Evolutionary conservation across 2,113 vertebrate genomes (phyloP), one percentile per base, ranked within the genome.

Genomic region (Thermophis baileyi): DNA sequence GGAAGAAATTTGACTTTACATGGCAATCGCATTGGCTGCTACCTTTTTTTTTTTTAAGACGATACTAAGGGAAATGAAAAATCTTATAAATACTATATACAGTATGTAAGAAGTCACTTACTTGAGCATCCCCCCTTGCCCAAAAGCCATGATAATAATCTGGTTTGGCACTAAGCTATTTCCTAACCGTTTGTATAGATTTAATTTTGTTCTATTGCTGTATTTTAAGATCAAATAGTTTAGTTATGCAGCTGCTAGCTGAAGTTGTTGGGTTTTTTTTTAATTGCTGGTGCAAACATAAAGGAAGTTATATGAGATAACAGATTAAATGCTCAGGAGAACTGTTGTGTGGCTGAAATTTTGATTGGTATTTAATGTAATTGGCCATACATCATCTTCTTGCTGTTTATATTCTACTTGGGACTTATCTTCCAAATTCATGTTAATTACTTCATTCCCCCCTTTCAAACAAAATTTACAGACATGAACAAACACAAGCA

Each of bases 361-460:
- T 96, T 97, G 96, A 97, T 96, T 97, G 95, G 96, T 96, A 95
- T 95, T 96, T 95, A 95, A 94, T 96, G 95, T 97, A 97, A 97
- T 97, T 96, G 96, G 92, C 93, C 91, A 95, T 96, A 96, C 95
- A 95, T 97, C 96, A 95, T 96, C 89, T 53, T 0, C 0, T 95
- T 96, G 94, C 93, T 95, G 97, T 97, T 97, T 97, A 95, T 92
- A 90, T 96, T 96, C 95, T 88, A 5, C 81, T 92, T 94, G 74
- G 94, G 93, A 92, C 25, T 92, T 88, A 93, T 96, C 95, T 95
- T 91, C 95, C 90, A 95, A 96, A 96, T 95, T 96, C 94, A 90
- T 51, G 94, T 95, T 96, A 96, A 96, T 97, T 94, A 94, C 92
- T 94, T 95, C 92, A 51, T 96, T 96, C 95, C 96, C 95, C 90